Evolutionary conservation across 2,113 vertebrate genomes (phyloP).

Genomic region (Rhombomys opimus): DNA sequence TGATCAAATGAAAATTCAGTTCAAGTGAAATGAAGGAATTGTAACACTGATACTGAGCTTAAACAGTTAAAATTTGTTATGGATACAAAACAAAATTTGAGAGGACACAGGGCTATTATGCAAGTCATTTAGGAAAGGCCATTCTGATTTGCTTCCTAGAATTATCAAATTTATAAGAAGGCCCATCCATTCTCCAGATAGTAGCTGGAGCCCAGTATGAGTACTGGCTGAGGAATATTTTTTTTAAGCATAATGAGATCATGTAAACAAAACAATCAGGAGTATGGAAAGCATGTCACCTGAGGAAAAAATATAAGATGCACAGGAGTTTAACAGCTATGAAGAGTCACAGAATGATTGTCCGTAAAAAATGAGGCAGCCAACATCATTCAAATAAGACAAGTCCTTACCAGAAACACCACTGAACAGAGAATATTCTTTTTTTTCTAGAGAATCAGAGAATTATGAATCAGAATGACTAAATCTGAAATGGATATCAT

Average conservation of each 20-base stretch:
- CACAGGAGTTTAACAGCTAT: neutral
- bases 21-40: constrained; percentile 33
- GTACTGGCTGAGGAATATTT: neutral
- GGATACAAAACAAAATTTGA: constrained; percentile 57
- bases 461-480: neutral
- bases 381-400: neutral
- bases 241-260: neutral
- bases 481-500: neutral
- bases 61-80: constrained; percentile 48
- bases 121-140: constrained; percentile 50
- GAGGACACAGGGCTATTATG: neutral
- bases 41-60: neutral
- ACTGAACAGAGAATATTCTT: too few species aligned
- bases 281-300: neutral
- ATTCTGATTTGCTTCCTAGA: constrained; percentile 29
- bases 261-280: neutral
- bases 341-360: neutral
- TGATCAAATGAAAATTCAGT: constrained; percentile 31
- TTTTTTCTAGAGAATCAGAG: neutral
- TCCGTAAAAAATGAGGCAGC: neutral
- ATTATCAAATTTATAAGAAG: constrained; percentile 39
- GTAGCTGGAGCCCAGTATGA: neutral
- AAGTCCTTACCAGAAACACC: neutral
- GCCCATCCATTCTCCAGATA: neutral
- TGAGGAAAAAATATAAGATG: neutral